Conservation (phyloP, 2,888 invertebrate species). For the Tromatobia lineatoria region DNA sequence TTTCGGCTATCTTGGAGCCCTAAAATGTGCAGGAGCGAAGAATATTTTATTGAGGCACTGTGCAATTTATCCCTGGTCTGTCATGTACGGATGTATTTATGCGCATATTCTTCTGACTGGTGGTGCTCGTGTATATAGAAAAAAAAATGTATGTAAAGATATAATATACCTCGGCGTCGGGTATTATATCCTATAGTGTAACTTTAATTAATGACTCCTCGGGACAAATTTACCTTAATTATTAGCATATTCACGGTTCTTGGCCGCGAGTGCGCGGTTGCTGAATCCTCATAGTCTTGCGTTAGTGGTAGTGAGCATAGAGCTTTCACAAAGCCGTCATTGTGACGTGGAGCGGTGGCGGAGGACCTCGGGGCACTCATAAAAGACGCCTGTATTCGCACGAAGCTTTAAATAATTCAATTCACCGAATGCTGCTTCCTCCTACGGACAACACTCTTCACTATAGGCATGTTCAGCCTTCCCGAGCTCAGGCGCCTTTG, state of each 20-base stretch:
- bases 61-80: neutral
- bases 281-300: slow-evolving; percentile 37
- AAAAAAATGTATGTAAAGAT: slow-evolving; percentile 54
- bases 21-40: neutral
- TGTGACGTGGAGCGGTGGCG: slow-evolving; percentile 72
- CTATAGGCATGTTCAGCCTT: slow-evolving; percentile 14
- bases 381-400: slow-evolving; percentile 82
- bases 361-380: slow-evolving; percentile 74
- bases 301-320: slow-evolving; percentile 64
- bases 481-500: slow-evolving; percentile 12
- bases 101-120: slow-evolving; percentile 15
- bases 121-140: slow-evolving; percentile 2
- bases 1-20: neutral
- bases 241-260: slow-evolving; percentile 82
- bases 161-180: slow-evolving; percentile 36
- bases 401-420: slow-evolving; percentile 83
- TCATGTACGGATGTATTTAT: slow-evolving; percentile 3
- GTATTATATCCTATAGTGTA: slow-evolving; percentile 73
- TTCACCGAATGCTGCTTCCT: slow-evolving; percentile 81
- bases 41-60: neutral
- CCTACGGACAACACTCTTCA: slow-evolving; percentile 45
- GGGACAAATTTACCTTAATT: slow-evolving; percentile 84
- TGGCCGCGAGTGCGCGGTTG: slow-evolving; percentile 32
- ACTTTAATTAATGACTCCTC: slow-evolving; percentile 84
- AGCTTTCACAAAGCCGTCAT: slow-evolving; percentile 80